Base-by-base conservation (phyloP, 2,797 vertebrate genomes). In the Sardinella longiceps region DNA sequence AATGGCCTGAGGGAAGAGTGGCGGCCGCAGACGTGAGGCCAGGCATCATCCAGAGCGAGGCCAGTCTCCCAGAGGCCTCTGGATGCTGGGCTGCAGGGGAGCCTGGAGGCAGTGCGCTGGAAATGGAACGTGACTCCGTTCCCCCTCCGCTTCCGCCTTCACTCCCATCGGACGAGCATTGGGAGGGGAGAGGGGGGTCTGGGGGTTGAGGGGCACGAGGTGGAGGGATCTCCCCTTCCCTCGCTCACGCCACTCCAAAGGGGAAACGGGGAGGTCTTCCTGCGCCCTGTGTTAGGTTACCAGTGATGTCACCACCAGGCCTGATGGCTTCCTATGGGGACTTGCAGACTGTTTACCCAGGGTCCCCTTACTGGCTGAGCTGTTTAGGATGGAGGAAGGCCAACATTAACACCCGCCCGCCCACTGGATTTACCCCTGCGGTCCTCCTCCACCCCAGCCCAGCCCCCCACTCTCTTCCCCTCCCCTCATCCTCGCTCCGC, bases 371-470 rank as follows among this genome's bases (percentile, higher is more conserved):
- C 87, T 86, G 85, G 80, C 84, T 81, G 85, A 85, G 39, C 85
- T 89, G 88, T 92, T 92, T 91, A 84, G 84, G 5, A 43, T 92
- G 90, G 90, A 88, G 81, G 87, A 12, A 0, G 53, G 90, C 91
- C 92, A 93, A 90, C 88, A 92, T 89, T 90, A 92, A 83, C 88
- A 81, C 81, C 82, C 85, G 87, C 85, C 28, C 28, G 70, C 18
- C 74, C 2, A 53, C 66, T 74, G 66, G 66, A 74, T 74, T 74
- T 39, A 74, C 30, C 66, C 66, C 66, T 74, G 66, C 15, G 14
- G 66, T 18, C 14, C 63, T 33, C 30, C 66, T 23, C 66, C 66
- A 15, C 66, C 10, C 28, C n/a, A n/a, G n/a, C 60, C 23, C 60
- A 12, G 25, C 25, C 60, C 28, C 5, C 63, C 28, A 9, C 60